Evolutionary conservation across 1,140 invertebrate genomes (phyloP), one percentile per base, ranked within the genome.

Genomic region (Orius laevigatus): DNA sequence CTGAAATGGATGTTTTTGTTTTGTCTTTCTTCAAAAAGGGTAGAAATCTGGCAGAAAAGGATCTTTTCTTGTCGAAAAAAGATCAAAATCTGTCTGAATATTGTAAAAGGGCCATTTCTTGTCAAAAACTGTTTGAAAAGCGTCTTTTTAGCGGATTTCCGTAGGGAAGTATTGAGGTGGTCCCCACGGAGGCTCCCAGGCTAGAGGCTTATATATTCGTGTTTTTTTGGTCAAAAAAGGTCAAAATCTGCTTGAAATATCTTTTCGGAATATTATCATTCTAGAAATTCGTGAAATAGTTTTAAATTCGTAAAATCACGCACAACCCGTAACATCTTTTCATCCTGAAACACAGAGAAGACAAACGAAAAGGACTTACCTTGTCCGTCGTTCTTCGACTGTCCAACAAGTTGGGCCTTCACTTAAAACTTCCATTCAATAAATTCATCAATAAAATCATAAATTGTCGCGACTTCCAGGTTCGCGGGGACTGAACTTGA

Each of bases 71-170:
- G 8, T 34, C n/a, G n/a, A 34, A 34, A 6, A 34, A 34, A 6
- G n/a, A 34, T 34, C n/a, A 8, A n/a, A 34, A 34, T n/a, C 33
- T 8, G 8, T 34, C 33, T 34, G 33, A n/a, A 34, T 34, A 34
- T 34, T 34, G 8, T 8, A 34, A 34, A 34, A 8, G 33, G 8
- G 8, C 33, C 33, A 34, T 34, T n/a, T 8, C 6, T 8, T 8
- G 33, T 8, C 8, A 6, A 8, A n/a, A 6, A n/a, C 33, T 34
- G n/a, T 34, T 34, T 34, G 8, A 34, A 6, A 34, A 8, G 8
- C n/a, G 33, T n/a, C 8, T 34, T n/a, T 34, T 34, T 43, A 67
- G 70, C 56, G 34, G 48, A 8, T 34, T 8, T 34, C n/a, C 33
- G 8, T 34, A 34, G 33, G 8, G 8, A 8, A 34, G 33, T 34